Evolutionary conservation across 2,113 vertebrate species (phyloP), one percentile per base, ranked within the genome.

Genomic region (Ammospiza caudacuta): DNA sequence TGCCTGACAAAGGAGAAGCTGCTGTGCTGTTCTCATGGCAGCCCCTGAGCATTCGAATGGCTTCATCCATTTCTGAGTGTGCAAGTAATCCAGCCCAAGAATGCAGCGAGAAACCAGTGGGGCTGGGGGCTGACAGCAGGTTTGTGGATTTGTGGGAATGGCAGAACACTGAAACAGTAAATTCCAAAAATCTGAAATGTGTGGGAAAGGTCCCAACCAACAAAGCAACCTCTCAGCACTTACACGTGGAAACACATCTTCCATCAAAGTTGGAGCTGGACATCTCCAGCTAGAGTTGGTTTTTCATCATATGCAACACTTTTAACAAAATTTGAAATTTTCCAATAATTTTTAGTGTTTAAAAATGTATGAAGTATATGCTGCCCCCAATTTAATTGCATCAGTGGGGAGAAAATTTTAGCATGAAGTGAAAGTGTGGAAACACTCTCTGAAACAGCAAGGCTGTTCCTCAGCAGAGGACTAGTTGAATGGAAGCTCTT

Each of bases 41-140:
- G 54, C 47, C n/a, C 82, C 52, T 58, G 44, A 37, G 61, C 16
- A 1, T 82, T 41, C 89, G 74, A 82, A 88, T 9, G 20, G 23
- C 39, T 95, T 93, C 46, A 77, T 77, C 69, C n/a, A 21, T 20
- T 91, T 85, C 72, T 92, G 94, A 77, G 58, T 29, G 51, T 83
- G 64, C 89, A 27, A 52, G n/a, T 25, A 70, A 63, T 18, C 43
- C 78, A 85, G 19, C 16, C 22, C 62, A 11, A 21, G 19, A 66
- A 28, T 2, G 44, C 72, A 47, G 61, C 20, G 81, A 78, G 44
- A 89, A 95, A 70, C 57, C 75, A n/a, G 37, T 5, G 25, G 37
- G 33, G 14, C 37, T 85, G 74, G 67, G 18, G 55, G 74, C 37
- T 72, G 85, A 62, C 43, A 88, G 69, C 58, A 70, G 87, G 72